These are phyloP conservation scores for Saguinus midas DNA, from an alignment of 2,113 vertebrate genomes.

Conservation along the genomic window DNA sequence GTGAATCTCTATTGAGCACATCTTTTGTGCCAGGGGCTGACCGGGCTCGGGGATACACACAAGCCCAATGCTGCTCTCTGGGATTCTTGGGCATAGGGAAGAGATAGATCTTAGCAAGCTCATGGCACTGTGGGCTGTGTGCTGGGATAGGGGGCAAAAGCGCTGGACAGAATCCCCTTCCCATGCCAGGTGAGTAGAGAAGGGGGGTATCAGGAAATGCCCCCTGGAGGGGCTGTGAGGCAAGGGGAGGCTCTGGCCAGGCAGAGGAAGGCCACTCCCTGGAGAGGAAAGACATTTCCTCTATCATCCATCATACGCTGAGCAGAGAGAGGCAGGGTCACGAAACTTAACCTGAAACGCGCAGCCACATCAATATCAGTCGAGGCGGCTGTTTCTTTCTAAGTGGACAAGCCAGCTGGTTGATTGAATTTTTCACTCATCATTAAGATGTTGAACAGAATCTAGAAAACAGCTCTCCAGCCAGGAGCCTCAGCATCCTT, in stretches of 20 bases:
- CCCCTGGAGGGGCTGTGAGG: neutral
- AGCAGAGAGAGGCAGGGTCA: slow-evolving; percentile 57
- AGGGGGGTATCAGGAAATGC: neutral
- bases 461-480: slow-evolving; percentile 42
- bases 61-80: neutral
- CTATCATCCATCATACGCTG: slow-evolving; percentile 51
- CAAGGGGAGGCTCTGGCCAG: neutral
- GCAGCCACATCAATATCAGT: slow-evolving; percentile 59
- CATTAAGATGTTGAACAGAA: slow-evolving; percentile 55
- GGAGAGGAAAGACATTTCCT: neutral
- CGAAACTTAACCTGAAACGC: slow-evolving; percentile 33
- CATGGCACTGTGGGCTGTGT: neutral
- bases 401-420: slow-evolving; percentile 71
- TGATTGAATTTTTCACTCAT: slow-evolving; percentile 77
- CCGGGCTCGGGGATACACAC: neutral
- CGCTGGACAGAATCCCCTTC: neutral
- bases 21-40: neutral
- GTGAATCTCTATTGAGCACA: neutral
- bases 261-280: neutral
- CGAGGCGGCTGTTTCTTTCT: slow-evolving; percentile 32
- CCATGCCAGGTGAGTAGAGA: neutral
- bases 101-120: neutral
- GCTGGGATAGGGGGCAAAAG: neutral
- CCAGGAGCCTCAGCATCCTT: neutral
- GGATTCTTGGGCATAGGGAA: rapidly evolving